Percentiles rank a stretch among this genome's conserved stretches.
phyloP scores from a whole-genome alignment of 1,140 invertebrate genomes.

The Rhopalosiphum padi region DNA sequence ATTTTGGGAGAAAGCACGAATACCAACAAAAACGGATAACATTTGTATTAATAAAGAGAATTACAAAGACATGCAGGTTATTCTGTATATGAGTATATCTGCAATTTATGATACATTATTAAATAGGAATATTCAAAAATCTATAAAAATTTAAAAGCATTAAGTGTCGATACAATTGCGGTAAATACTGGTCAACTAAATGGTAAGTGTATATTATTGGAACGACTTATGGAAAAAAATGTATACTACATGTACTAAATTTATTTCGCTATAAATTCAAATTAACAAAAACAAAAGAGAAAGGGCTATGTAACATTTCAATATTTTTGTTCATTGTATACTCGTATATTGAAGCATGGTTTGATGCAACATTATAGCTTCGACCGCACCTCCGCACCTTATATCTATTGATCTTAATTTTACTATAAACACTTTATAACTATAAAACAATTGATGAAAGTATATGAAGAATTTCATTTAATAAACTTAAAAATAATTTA shows the following conservation, averaged over 20 bases:
- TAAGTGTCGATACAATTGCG: neutral
- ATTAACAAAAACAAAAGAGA: neutral
- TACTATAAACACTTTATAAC: neutral
- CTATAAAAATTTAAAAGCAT: too few species aligned
- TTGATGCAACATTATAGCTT: neutral
- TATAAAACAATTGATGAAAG: neutral
- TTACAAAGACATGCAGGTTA: too few species aligned
- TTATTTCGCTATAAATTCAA: conserved; percentile 18
- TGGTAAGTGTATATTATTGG: neutral
- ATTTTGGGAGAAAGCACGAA: too few species aligned
- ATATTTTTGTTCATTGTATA: neutral
- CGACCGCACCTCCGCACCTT: neutral
- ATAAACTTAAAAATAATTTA: neutral
- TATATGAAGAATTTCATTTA: neutral
- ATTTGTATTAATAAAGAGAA: too few species aligned
- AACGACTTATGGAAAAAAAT: neutral
- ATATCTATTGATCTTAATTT: neutral
- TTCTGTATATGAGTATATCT: too few species aligned
- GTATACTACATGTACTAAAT: neutral
- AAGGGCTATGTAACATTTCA: neutral
- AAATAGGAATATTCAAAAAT: too few species aligned
- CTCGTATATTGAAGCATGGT: neutral
- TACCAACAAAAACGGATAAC: too few species aligned
- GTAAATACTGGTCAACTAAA: neutral
- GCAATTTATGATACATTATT: too few species aligned